Evolutionary conservation across 2,888 invertebrate species (phyloP).

Genomic region (Dilophus febrilis): DNA sequence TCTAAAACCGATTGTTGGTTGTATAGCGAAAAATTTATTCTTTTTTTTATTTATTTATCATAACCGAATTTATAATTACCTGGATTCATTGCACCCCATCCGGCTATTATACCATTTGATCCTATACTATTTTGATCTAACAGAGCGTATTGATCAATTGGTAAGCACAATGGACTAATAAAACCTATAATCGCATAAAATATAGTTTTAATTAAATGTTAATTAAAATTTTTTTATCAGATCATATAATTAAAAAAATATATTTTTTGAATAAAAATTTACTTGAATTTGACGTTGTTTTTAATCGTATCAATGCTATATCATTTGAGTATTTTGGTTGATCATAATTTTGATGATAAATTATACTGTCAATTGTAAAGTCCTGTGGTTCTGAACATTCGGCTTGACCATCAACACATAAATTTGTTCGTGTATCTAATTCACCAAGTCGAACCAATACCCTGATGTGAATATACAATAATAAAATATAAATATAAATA

Average conservation of each 20-base stretch:
- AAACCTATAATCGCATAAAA: slow-evolving; percentile 13
- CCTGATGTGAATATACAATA: slow-evolving; percentile 25
- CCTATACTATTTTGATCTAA: slow-evolving; percentile 28
- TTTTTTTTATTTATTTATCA: neutral
- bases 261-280: slow-evolving; percentile 1
- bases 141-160: slow-evolving; percentile 19
- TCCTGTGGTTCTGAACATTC: slow-evolving; percentile 35
- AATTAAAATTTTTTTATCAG: slow-evolving; percentile 1
- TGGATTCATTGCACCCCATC: slow-evolving; percentile 54
- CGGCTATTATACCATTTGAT: slow-evolving; percentile 43
- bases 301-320: slow-evolving; percentile 36
- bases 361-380: slow-evolving; percentile 31
- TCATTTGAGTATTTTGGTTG: slow-evolving; percentile 35
- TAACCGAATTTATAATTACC: too few relatives aligned
- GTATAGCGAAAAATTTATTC: too few relatives aligned
- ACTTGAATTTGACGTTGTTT: slow-evolving; percentile 21
- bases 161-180: slow-evolving; percentile 35
- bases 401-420: slow-evolving; percentile 27
- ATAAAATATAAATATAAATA: neutral
- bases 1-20: too few relatives aligned
- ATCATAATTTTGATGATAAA: slow-evolving; percentile 37
- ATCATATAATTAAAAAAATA: neutral
- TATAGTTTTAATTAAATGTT: neutral
- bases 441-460: slow-evolving; percentile 46
- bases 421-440: slow-evolving; percentile 31